A percentile compares a stretch with the other conserved stretches of the same genome.
These are phyloP conservation scores for Spinibarbus caldwelli DNA, from an alignment of 2,797 vertebrate genomes.

Conservation along the genomic window DNA sequence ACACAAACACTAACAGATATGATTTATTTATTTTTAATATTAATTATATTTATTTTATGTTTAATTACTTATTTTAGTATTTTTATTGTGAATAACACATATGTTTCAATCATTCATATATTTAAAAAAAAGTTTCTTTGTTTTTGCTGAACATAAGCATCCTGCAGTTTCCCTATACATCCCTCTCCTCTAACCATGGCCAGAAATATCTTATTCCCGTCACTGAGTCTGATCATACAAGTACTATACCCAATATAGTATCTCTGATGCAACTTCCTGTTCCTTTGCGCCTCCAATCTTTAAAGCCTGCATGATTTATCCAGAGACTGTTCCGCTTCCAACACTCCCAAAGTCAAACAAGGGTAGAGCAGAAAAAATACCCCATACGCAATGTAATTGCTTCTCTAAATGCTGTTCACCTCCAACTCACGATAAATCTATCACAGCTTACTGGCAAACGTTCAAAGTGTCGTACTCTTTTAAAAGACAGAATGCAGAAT, in stretches of 20 bases:
- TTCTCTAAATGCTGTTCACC: slow-evolving; percentile 50
- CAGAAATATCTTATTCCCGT: neutral
- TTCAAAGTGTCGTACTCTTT: slow-evolving; percentile 43
- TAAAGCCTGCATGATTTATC: slow-evolving; percentile 51
- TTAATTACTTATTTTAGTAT: neutral
- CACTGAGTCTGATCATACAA: neutral
- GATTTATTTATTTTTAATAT: neutral
- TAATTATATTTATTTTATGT: neutral
- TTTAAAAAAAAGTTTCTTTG: neutral
- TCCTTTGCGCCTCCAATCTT: slow-evolving; percentile 60
- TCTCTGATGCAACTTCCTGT: slow-evolving; percentile 8
- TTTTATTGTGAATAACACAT: too few relatives aligned
- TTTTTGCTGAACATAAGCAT: neutral
- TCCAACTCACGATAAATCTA: slow-evolving; percentile 50
- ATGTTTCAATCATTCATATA: neutral
- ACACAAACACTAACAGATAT: neutral
- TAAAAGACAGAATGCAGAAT: slow-evolving; percentile 6
- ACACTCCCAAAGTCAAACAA: slow-evolving; percentile 54
- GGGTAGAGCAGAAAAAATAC: slow-evolving; percentile 30
- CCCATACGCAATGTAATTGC: slow-evolving; percentile 42
- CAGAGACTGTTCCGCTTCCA: slow-evolving; percentile 26
- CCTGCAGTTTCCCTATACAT: neutral
- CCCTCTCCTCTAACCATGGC: neutral
- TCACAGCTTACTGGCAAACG: slow-evolving; percentile 24
- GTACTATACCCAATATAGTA: neutral